phyloP scores from a whole-genome alignment of 2,113 vertebrate species.

The Litocranius walleri region DNA sequence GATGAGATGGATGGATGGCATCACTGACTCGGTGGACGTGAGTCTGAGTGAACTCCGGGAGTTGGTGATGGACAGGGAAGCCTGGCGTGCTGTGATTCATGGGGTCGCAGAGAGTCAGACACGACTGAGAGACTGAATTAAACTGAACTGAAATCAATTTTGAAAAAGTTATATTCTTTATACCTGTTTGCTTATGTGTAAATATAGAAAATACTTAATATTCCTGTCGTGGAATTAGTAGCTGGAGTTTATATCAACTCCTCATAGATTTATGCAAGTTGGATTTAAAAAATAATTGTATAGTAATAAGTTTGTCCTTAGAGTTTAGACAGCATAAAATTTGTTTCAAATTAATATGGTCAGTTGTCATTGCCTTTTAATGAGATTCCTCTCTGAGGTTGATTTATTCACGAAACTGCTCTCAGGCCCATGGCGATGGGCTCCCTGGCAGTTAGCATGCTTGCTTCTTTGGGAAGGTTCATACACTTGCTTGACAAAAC shows the following conservation, averaged over 20 bases:
- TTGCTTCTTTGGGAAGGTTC: background rate
- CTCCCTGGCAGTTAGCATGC: fast-evolving
- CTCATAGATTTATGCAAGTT: background rate
- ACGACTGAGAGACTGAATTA: too few relatives aligned
- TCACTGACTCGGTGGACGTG: fast-evolving
- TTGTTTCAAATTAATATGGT: background rate
- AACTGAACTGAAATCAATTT: background rate
- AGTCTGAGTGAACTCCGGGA: too few relatives aligned
- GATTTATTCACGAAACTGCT: background rate
- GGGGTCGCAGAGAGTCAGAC: too few relatives aligned
- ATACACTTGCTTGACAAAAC: background rate
- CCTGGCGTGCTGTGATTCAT: too few relatives aligned
- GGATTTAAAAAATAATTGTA: background rate
- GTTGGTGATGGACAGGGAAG: too few relatives aligned
- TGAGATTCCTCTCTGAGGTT: background rate
- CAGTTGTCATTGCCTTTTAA: background rate
- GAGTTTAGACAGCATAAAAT: background rate
- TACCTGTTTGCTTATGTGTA: background rate
- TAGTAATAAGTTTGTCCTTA: background rate
- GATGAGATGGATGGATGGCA: too few relatives aligned
- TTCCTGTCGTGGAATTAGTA: background rate
- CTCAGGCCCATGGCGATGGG: background rate
- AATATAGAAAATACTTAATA: background rate
- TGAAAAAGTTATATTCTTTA: background rate
- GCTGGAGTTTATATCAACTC: background rate